These are phyloP conservation scores for Listronotus bonariensis DNA, from an alignment of 1,140 invertebrate genomes.

Conservation along the genomic window DNA sequence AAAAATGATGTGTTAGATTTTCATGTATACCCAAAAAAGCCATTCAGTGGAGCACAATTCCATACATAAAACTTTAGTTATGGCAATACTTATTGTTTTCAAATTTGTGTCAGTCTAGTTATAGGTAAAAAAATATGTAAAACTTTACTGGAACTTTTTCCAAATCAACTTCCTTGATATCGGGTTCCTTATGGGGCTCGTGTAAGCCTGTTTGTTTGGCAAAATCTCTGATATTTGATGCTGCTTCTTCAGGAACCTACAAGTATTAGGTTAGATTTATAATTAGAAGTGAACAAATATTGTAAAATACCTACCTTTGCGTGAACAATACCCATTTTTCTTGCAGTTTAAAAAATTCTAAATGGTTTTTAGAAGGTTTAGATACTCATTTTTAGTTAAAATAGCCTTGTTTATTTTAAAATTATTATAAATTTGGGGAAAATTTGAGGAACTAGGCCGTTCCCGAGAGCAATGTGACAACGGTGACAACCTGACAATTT, in stretches of 20 bases:
- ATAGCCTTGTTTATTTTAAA: background rate
- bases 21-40: too few species aligned
- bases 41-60: too few species aligned
- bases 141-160: constrained; percentile 32
- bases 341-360: background rate
- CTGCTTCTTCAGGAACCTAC: constrained; percentile 32
- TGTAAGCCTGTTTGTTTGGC: constrained; percentile 21
- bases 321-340: constrained; percentile 40
- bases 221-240: constrained; percentile 28
- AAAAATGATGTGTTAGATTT: too few species aligned
- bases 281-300: constrained; percentile 17
- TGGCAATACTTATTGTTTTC: too few species aligned
- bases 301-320: constrained; percentile 28
- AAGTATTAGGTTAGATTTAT: constrained; percentile 33
- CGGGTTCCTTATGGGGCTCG: constrained; percentile 17
- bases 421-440: constrained; percentile 4
- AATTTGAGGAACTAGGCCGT: constrained; percentile 11
- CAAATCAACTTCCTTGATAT: constrained; percentile 38
- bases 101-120: too few species aligned
- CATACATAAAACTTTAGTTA: background rate
- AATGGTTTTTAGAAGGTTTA: background rate
- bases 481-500: constrained; percentile 5
- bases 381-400: background rate
- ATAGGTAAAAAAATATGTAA: background rate
- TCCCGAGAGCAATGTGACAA: too few species aligned